A percentile compares a stretch with the other conserved stretches of the same genome.
Conservation (phyloP, 2,888 invertebrate genomes). For the Heliconius sara region DNA sequence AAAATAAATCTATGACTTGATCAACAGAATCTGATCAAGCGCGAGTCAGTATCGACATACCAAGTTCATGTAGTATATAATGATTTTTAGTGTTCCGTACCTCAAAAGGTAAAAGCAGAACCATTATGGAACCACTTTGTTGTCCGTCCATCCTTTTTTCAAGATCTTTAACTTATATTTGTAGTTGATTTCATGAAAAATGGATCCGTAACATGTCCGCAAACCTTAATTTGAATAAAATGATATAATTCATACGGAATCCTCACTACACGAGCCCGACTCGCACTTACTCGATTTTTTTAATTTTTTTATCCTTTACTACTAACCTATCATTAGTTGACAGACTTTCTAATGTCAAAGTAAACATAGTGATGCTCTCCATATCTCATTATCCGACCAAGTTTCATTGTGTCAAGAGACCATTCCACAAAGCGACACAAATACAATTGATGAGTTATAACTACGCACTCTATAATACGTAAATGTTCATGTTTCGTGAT, state of each 20-base stretch:
- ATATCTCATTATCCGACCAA: slow-evolving; percentile 10
- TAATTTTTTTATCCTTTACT: not conserved
- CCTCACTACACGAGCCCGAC: not conserved
- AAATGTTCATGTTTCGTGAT: not conserved
- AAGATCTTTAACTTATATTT: too few species aligned
- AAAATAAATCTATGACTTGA: too few species aligned
- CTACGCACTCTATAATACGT: not conserved
- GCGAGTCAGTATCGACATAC: too few species aligned
- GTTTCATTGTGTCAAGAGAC: slow-evolving; percentile 8
- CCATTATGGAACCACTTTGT: too few species aligned
- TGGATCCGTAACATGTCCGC: not conserved
- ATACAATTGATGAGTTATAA: slow-evolving; percentile 12
- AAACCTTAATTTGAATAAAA: not conserved
- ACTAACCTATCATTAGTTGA: slow-evolving; percentile 6
- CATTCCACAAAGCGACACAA: slow-evolving; percentile 17
- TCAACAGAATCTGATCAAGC: too few species aligned
- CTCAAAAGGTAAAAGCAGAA: too few species aligned
- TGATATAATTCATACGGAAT: not conserved
- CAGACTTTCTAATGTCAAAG: not conserved
- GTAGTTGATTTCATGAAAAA: not conserved
- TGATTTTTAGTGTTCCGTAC: too few species aligned
- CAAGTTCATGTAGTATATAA: too few species aligned
- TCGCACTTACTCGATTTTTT: not conserved
- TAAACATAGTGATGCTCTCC: not conserved
- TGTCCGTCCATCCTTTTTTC: too few species aligned